Evolutionary conservation across 1,140 invertebrate genomes (phyloP), one percentile per base, ranked within the genome.

Genomic region (Leptinotarsa defecta): DNA sequence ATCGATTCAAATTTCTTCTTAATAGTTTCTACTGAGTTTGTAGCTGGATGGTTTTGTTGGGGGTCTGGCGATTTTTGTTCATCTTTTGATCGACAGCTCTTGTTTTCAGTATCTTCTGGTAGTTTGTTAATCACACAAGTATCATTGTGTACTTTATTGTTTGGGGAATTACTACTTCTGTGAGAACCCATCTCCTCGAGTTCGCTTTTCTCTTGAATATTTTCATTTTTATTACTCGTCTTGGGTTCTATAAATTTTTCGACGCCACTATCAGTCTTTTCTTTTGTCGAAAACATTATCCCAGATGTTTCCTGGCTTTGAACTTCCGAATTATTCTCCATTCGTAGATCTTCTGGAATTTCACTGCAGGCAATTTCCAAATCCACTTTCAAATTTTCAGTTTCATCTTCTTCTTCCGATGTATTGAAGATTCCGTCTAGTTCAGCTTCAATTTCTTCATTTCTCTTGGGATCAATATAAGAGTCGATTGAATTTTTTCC

Each of bases 401-500:
- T 20, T 65, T 17, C 19, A 4, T 77, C 22, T 62, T 34, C 63
- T 22, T 72, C 49, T 70, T 48, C 52, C 1, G 61, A 20, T 13
- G 43, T 17, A 20, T 75, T 27, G 22, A 27, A 70, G 20, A 61
- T 27, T 49, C 70, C 68, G 17, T 69, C 61, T 2, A 71, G 22
- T 5, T 48, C 24, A 17, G 20, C 20, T n/a, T 71, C 69, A 57
- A 61, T 57, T 20, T 57, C 20, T n/a, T 15, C 43, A 19, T 19
- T 71, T 13, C n/a, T n/a, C 22, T 61, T 71, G 1, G 49, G 15
- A 57, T 57, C n/a, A 57, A 71, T 57, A 17, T 24, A 24, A 13
- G 71, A 73, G 15, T 73, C 48, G 5, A 73, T 11, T 3, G 71
- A 73, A 24, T 67, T n/a, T n/a, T 71, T 71, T 22, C 70, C 67